These are phyloP conservation scores for Chrysotoxum bicinctum DNA, from an alignment of 2,888 invertebrate species.

Conservation along the genomic window DNA sequence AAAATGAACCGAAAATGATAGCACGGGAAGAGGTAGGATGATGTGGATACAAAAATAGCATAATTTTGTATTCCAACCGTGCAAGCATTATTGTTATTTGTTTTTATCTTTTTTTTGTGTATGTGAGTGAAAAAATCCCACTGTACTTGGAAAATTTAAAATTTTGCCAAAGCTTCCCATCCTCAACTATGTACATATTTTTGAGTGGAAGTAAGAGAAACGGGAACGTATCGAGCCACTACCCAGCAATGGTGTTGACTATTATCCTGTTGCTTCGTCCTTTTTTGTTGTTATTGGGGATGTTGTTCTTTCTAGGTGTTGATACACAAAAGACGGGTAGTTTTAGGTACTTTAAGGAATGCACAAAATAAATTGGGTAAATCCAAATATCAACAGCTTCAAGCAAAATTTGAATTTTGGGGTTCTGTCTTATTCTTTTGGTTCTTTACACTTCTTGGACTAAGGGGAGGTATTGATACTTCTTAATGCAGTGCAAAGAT, in stretches of 20 bases:
- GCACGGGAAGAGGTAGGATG: not conserved
- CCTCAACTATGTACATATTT: not conserved
- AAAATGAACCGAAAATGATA: not conserved
- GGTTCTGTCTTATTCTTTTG: too few relatives aligned
- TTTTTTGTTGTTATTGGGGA: conserved; percentile 8
- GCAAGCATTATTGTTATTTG: conserved; percentile 31
- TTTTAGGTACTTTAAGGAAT: not conserved
- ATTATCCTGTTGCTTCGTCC: conserved; percentile 56
- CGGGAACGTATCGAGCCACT: conserved; percentile 24
- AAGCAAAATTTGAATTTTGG: too few relatives aligned
- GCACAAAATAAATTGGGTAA: not conserved
- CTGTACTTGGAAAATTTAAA: not conserved
- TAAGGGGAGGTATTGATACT: too few relatives aligned
- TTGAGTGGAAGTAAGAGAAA: not conserved
- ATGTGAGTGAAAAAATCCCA: conserved; percentile 31
- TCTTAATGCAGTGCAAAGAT: too few relatives aligned
- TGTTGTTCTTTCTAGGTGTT: not conserved
- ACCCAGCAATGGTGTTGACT: conserved; percentile 46
- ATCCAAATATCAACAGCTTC: too few relatives aligned
- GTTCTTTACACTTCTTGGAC: too few relatives aligned
- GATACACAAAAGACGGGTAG: not conserved
- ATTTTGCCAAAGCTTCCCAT: conserved; percentile 7
- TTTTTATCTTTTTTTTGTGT: conserved; percentile 47
- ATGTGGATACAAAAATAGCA: conserved; percentile 2
- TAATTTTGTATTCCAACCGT: conserved; percentile 31